Conservation (phyloP, 2,113 vertebrate species). For the Pogonocichla stellata region DNA sequence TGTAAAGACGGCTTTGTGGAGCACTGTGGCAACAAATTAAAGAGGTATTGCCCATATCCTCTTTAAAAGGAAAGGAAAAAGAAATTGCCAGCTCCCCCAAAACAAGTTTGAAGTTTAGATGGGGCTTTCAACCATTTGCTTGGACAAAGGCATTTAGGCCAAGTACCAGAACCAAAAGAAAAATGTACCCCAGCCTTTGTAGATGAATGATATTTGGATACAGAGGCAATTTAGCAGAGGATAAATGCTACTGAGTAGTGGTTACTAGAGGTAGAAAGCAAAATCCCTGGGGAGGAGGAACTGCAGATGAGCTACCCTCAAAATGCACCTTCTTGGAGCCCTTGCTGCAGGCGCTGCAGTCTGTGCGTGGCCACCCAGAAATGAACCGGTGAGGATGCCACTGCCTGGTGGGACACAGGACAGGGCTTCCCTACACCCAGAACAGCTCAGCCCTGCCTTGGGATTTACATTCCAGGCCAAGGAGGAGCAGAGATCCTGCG, state of each 20-base stretch:
- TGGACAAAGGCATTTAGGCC: neutral
- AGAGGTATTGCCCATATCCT: neutral
- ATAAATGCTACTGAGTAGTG: neutral
- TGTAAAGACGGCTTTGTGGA: neutral
- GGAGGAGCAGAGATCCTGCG: fast-evolving
- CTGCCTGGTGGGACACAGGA: fast-evolving
- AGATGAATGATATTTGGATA: neutral
- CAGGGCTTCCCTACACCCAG: neutral
- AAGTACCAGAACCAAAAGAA: neutral
- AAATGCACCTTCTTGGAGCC: neutral
- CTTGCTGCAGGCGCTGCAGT: neutral
- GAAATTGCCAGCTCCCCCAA: fast-evolving
- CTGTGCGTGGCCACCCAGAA: neutral
- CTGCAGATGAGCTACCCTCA: neutral
- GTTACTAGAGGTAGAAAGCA: neutral
- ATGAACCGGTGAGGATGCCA: fast-evolving
- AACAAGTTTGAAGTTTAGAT: neutral
- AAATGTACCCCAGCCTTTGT: neutral
- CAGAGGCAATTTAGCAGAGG: neutral
- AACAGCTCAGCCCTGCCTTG: neutral
- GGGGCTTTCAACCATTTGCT: neutral
- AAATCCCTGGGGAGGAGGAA: neutral
- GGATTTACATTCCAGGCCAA: neutral
- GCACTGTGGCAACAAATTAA: conserved; percentile 5
- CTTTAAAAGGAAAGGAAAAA: neutral